phyloP scores from a whole-genome alignment of 2,797 vertebrate genomes.

The Benthosema pterotum region DNA sequence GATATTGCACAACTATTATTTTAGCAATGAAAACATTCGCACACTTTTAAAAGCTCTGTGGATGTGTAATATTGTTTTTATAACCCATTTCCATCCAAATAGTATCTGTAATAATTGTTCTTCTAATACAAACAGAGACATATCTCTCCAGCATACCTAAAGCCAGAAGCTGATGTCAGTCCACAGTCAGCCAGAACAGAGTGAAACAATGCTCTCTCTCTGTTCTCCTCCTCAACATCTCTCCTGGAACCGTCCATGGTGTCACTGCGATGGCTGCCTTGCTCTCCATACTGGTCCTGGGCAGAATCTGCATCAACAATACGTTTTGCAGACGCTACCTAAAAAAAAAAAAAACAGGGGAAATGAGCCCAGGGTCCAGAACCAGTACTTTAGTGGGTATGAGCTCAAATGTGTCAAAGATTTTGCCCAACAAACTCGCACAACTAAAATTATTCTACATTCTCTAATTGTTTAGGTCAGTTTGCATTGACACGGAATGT shows the following conservation, averaged over 20 bases:
- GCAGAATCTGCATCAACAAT: slow-evolving; percentile 29
- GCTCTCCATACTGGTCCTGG: slow-evolving; percentile 50
- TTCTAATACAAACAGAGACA: not conserved
- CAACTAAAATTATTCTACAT: no score
- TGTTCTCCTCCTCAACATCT: slow-evolving; percentile 29
- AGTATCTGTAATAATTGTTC: not conserved
- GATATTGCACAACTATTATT: no score
- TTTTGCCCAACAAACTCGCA: no score
- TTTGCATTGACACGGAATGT: no score
- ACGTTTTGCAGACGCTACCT: slow-evolving; percentile 42
- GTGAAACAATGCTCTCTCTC: slow-evolving; percentile 64
- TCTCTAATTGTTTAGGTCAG: no score
- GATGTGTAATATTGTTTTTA: no score
- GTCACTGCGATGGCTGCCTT: slow-evolving; percentile 32
- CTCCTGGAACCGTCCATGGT: slow-evolving; percentile 26
- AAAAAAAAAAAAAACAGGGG: slow-evolving; percentile 28
- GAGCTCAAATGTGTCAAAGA: no score
- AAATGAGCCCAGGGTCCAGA: no score
- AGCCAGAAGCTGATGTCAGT: slow-evolving; percentile 69
- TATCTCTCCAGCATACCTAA: slow-evolving; percentile 77
- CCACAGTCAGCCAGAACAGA: slow-evolving; percentile 78
- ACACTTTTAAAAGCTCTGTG: no score
- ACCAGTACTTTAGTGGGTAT: no score
- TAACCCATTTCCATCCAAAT: no score
- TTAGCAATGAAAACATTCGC: no score